Base-by-base conservation (phyloP, 2,888 invertebrate species). In the Leptinotarsa rubiginosa region DNA sequence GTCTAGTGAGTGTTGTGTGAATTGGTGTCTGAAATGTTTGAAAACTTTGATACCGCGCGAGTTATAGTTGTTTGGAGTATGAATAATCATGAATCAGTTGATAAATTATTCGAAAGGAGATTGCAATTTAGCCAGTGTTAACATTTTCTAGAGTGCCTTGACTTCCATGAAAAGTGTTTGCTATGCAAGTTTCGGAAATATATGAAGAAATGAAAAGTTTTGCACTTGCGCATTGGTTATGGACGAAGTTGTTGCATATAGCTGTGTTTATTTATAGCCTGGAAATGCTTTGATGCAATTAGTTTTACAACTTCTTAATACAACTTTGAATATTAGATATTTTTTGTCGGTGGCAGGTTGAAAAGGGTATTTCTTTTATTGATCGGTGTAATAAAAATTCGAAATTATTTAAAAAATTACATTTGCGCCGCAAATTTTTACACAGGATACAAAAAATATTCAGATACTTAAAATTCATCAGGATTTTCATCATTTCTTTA, bases 141-240 rank as follows among this genome's bases (percentile, higher is more conserved):
- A 65, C 66, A 47, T 65, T 22, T 49, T 50, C n/a, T 70, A 75
- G 69, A 73, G 75, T 75, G 72, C 64, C 67, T 68, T 70, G 74
- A 77, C 77, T 79, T 78, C 74, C 71, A 70, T 75, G 75, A 66
- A 79, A 81, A 79, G 78, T 75, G 75, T 15, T 31, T 12, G 69
- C 54, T 76, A 77, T 73, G 71, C 75, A 82, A 81, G 78, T 82
- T 78, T 80, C 74, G 65, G 77, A 75, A 72, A 79, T 81, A 80
- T 81, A 80, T 77, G 78, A 79, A 80, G 79, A 77, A 79, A 47
- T 65, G 25, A 71, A 66, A 41, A 71, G 71, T 71, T 83, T 83
- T 65, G 77, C 81, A 79, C 76, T 67, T 78, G 82, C 81, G 81
- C 75, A 56, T 47, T 62, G 18, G 25, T 73, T 72, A 75, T 18